These are phyloP conservation scores for Bombylius discolor DNA, from an alignment of 2,888 invertebrate genomes.

Conservation along the genomic window DNA sequence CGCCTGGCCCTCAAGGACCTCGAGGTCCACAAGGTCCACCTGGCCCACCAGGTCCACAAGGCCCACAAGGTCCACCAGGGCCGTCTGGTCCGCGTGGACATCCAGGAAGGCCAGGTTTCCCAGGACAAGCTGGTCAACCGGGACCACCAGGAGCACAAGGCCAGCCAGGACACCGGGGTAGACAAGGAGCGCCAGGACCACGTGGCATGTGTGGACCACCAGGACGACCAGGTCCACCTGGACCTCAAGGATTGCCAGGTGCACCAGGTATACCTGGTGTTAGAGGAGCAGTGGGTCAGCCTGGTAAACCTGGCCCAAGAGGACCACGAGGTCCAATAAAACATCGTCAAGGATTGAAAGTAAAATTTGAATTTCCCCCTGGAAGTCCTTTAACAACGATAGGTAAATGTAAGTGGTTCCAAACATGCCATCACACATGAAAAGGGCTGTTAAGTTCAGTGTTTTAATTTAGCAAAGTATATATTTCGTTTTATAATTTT, in stretches of 20 bases:
- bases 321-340: constrained; percentile 58
- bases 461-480: no score
- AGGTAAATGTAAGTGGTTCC: no score
- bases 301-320: constrained; percentile 44
- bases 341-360: constrained; percentile 55
- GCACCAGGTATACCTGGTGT: constrained; percentile 50
- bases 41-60: constrained; percentile 51
- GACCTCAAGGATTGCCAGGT: constrained; percentile 52
- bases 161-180: constrained; percentile 44
- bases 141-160: constrained; percentile 70
- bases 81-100: constrained; percentile 47
- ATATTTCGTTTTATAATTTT: no score
- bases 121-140: constrained; percentile 57
- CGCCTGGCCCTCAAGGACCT: constrained; percentile 15
- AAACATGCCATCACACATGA: no score
- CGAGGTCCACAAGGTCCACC: constrained; percentile 48
- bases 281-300: constrained; percentile 46
- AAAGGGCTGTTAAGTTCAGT: no score
- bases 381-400: no score
- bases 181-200: no score
- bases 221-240: constrained; percentile 43
- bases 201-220: constrained; percentile 19
- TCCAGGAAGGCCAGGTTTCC: constrained; percentile 48
- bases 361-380: no score
- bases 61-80: constrained; percentile 56